A percentile compares a stretch with the other conserved stretches of the same genome.
phyloP scores from a whole-genome alignment of 92 coral and sea anemone species.

The Actinostola sp. region DNA sequence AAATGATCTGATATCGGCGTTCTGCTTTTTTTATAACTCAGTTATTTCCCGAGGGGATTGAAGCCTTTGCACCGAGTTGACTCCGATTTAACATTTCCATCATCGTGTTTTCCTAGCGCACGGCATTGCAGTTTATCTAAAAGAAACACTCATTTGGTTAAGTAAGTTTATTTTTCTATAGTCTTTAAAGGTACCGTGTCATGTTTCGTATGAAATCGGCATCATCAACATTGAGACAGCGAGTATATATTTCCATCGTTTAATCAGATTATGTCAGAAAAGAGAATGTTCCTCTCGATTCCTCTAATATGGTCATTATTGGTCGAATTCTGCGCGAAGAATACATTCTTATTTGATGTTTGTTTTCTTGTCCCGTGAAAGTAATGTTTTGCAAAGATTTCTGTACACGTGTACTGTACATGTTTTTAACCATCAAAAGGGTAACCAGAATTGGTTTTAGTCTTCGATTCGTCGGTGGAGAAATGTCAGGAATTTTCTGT shows the following conservation, averaged over 20 bases:
- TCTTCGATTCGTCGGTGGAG: conserved; percentile 11
- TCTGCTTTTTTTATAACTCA: background rate
- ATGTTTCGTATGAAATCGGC: background rate
- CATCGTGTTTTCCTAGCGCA: background rate
- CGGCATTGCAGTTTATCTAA: background rate
- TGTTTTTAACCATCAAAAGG: background rate
- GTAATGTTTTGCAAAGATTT: background rate
- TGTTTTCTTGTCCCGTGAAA: background rate
- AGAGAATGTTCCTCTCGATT: background rate
- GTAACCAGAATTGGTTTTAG: conserved; percentile 4
- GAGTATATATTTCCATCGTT: background rate
- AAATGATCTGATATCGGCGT: background rate
- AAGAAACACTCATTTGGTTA: background rate
- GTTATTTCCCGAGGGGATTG: background rate
- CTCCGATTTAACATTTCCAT: background rate
- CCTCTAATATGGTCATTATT: background rate
- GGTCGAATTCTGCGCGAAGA: background rate
- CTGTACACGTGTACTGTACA: background rate
- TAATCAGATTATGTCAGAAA: background rate
- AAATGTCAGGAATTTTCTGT: conserved; percentile 2
- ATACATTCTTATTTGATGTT: background rate
- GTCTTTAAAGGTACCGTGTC: background rate
- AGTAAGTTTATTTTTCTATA: background rate
- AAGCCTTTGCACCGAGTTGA: background rate
- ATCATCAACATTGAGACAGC: background rate